Evolutionary conservation across 2,797 vertebrate species (phyloP).

Genomic region (Trachops cirrhosus): DNA sequence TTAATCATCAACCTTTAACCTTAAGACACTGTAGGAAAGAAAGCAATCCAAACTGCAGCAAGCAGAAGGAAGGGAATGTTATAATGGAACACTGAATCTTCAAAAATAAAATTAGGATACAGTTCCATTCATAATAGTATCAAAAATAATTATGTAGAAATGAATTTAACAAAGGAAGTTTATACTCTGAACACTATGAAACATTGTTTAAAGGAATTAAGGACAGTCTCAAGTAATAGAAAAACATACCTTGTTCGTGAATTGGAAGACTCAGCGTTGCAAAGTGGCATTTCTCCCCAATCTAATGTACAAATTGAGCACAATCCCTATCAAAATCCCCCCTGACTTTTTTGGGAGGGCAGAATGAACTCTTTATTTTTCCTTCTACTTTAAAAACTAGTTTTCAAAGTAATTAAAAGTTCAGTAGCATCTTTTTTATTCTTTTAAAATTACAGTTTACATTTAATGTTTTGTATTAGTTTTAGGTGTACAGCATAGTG

Average conservation of each 20-base stretch:
- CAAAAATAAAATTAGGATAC: not conserved
- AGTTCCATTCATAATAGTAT: not conserved
- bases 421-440: not conserved
- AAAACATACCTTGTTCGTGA: not conserved
- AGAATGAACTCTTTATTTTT: not conserved
- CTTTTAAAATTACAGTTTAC: not conserved
- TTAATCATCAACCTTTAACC: not conserved
- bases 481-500: not conserved
- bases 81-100: not conserved
- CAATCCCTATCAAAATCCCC: too few species aligned
- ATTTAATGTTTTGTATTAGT: not conserved
- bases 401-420: conserved; percentile 1
- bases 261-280: not conserved
- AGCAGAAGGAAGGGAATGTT: not conserved
- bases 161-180: too few species aligned
- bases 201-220: not conserved
- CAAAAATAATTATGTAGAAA: not conserved
- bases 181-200: not conserved
- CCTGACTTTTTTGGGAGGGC: not conserved
- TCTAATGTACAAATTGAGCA: too few species aligned
- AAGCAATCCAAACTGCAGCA: not conserved
- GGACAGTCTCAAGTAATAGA: not conserved
- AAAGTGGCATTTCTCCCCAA: not conserved
- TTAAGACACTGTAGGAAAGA: not conserved
- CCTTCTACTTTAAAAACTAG: not conserved